A percentile compares a stretch with the other conserved stretches of the same genome.
Conservation (phyloP, 1,140 invertebrate genomes). For the Drosophila gunungcola region DNA sequence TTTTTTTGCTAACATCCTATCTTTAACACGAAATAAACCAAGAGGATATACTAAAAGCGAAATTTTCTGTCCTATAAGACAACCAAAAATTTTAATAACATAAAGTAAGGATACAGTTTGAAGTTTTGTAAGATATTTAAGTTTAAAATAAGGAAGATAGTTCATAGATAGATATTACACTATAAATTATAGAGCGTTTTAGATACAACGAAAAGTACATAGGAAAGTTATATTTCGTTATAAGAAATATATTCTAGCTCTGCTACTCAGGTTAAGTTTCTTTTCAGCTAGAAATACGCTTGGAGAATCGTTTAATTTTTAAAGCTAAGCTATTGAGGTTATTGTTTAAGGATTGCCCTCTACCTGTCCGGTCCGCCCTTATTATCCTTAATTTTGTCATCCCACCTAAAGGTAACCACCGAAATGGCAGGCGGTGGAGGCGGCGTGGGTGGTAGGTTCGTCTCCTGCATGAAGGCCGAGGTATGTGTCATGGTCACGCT, state of each 20-base stretch:
- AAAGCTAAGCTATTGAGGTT: conserved; percentile 19
- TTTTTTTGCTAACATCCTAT: not conserved
- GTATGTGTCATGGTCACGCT: conserved; percentile 79
- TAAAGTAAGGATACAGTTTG: not conserved
- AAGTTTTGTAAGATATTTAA: not conserved
- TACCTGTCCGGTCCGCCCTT: conserved; percentile 88
- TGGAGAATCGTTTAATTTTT: conserved; percentile 33
- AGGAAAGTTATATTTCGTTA: conserved; percentile 13
- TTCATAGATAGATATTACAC: not conserved
- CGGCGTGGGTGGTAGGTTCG: conserved; percentile 77
- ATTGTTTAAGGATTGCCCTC: conserved; percentile 85
- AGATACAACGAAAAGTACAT: conserved; percentile 28
- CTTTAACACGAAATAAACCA: not conserved
- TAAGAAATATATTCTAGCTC: conserved; percentile 27
- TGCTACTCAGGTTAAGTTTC: conserved; percentile 25
- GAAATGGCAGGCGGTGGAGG: conserved; percentile 90
- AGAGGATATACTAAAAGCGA: not conserved
- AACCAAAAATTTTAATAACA: not conserved
- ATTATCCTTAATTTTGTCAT: conserved; percentile 86
- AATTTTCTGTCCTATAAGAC: not conserved
- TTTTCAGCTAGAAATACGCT: conserved; percentile 33
- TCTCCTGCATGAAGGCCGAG: conserved; percentile 85
- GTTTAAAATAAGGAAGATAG: not conserved
- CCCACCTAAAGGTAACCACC: conserved; percentile 94
- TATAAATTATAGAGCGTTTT: conserved; percentile 13